These are phyloP conservation scores for Mycteria americana DNA, from an alignment of 2,797 vertebrate species.

Conservation along the genomic window DNA sequence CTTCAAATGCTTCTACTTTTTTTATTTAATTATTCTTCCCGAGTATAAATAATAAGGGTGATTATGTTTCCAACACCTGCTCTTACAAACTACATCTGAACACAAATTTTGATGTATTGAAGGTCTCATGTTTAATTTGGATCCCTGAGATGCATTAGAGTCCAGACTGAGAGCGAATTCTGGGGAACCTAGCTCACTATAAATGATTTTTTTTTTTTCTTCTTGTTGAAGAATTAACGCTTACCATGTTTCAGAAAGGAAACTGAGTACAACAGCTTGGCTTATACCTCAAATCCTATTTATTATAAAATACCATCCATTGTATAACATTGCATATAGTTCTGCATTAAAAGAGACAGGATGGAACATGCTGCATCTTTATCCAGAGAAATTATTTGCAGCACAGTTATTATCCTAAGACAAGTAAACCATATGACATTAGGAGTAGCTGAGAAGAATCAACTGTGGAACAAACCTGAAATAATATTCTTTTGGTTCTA, in stretches of 20 bases:
- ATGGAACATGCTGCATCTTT: background rate
- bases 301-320: background rate
- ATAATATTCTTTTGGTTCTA: background rate
- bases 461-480: background rate
- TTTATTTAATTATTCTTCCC: background rate
- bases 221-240: background rate
- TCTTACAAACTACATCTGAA: background rate
- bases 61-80: background rate
- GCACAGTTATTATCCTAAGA: background rate
- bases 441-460: background rate
- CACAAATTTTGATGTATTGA: background rate
- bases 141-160: background rate
- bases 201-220: background rate
- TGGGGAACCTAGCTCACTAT: background rate
- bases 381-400: background rate
- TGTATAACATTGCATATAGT: background rate
- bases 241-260: background rate
- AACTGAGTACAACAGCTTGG: background rate
- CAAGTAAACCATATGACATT: background rate
- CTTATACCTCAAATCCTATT: background rate
- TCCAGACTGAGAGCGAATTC: background rate
- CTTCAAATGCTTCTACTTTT: background rate
- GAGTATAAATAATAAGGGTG: background rate
- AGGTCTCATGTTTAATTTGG: background rate
- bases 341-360: background rate